phyloP scores from a whole-genome alignment of 2,888 invertebrate species.

The Protonemura montana region DNA sequence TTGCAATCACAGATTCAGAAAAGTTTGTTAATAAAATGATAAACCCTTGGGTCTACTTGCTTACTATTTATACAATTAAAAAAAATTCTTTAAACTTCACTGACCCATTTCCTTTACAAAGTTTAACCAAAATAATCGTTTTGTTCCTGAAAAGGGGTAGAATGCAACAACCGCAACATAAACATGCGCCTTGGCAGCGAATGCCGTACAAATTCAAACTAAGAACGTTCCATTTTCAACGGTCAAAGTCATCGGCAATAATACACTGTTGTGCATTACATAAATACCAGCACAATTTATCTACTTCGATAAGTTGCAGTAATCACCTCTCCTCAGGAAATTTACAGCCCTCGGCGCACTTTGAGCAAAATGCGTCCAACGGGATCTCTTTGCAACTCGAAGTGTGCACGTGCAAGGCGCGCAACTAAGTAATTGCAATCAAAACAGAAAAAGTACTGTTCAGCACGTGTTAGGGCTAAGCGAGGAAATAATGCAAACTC shows the following conservation, averaged over 20 bases:
- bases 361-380: background rate
- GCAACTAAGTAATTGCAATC: conserved; percentile 5
- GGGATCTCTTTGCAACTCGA: background rate
- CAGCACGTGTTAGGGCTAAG: background rate
- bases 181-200: background rate
- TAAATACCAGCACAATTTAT: background rate
- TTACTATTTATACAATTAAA: no score
- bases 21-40: no score
- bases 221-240: background rate
- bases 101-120: no score
- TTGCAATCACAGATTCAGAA: no score
- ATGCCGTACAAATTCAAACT: background rate
- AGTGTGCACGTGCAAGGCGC: background rate
- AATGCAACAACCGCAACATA: no score
- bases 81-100: no score
- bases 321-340: background rate
- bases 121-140: no score
- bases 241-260: background rate
- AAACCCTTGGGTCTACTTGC: no score
- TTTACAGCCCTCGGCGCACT: background rate
- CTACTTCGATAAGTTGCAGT: background rate
- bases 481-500: background rate
- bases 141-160: no score
- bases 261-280: background rate
- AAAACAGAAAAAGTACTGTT: background rate